A percentile compares a stretch with the other conserved stretches of the same genome.
These are phyloP conservation scores for Oriolus oriolus DNA, from an alignment of 2,113 vertebrate species.

Conservation along the genomic window DNA sequence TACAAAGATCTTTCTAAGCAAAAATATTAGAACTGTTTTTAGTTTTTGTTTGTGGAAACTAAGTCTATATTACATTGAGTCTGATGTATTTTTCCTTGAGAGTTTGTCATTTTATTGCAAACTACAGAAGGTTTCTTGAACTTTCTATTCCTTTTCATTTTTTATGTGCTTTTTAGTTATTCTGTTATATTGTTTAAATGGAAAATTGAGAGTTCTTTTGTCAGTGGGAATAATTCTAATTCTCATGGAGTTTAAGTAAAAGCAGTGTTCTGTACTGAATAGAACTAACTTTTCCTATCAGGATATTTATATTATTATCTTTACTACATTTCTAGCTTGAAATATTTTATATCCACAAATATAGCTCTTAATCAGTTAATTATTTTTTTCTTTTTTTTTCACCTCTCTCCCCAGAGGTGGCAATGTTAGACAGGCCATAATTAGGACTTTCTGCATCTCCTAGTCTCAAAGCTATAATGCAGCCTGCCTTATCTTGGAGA, in stretches of 20 bases:
- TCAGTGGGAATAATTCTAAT: neutral
- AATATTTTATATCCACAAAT: neutral
- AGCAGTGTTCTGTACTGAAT: neutral
- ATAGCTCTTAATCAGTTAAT: neutral
- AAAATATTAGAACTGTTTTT: neutral
- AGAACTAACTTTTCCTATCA: neutral
- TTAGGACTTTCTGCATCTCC: neutral
- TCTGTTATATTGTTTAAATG: neutral
- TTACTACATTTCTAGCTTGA: neutral
- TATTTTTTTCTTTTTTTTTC: rapidly evolving
- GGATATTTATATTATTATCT: neutral
- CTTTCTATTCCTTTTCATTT: neutral
- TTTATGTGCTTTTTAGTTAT: neutral
- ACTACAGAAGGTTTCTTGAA: neutral
- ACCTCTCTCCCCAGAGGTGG: neutral
- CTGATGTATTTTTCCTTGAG: neutral
- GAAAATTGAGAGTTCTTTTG: neutral
- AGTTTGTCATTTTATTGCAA: neutral
- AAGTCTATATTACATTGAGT: neutral
- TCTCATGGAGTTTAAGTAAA: neutral
- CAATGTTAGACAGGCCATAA: neutral
- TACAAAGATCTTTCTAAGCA: neutral
- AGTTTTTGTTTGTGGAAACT: neutral
- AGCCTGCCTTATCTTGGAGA: neutral
- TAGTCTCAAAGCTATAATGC: neutral